Evolutionary conservation across 92 coral and sea anemone species (phyloP).

Genomic region (Palythoa grandis): DNA sequence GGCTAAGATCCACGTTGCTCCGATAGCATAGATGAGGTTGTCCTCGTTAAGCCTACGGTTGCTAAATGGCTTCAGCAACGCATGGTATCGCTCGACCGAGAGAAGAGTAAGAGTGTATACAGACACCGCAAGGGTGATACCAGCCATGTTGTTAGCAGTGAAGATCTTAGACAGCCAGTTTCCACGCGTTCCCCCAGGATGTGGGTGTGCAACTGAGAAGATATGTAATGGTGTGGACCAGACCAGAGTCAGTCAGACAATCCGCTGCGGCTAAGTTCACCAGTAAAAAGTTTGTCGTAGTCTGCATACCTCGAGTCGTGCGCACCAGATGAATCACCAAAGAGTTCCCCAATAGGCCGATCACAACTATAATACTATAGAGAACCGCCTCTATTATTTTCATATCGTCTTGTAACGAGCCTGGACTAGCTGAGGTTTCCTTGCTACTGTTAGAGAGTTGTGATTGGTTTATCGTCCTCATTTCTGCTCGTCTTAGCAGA

Average conservation of each 20-base stretch:
- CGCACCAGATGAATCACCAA: conserved; percentile 31
- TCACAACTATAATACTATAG: conserved; percentile 14
- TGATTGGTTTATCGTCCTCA: not conserved
- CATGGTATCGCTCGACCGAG: conserved; percentile 79
- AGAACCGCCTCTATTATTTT: conserved; percentile 17
- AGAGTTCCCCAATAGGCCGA: conserved; percentile 23
- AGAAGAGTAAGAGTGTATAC: conserved; percentile 69
- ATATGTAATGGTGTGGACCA: conserved; percentile 39
- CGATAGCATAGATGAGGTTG: conserved; percentile 62
- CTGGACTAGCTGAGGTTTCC: not conserved
- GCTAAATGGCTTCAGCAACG: conserved; percentile 65
- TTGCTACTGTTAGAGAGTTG: not conserved
- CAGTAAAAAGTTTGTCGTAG: conserved; percentile 26
- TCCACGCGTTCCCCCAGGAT: conserved; percentile 17
- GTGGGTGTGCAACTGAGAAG: conserved; percentile 1
- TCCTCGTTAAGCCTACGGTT: conserved; percentile 58
- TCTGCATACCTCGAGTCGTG: conserved; percentile 18
- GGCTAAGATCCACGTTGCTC: conserved; percentile 62
- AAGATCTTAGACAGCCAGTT: conserved; percentile 55
- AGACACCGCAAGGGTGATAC: conserved; percentile 69
- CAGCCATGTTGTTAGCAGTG: conserved; percentile 72
- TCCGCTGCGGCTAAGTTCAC: conserved; percentile 35
- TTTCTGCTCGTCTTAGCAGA: not conserved
- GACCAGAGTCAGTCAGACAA: conserved; percentile 15
- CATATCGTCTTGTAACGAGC: not conserved